Evolutionary conservation across 1,140 invertebrate species (phyloP).

Genomic region (Laodelphax striatellus): DNA sequence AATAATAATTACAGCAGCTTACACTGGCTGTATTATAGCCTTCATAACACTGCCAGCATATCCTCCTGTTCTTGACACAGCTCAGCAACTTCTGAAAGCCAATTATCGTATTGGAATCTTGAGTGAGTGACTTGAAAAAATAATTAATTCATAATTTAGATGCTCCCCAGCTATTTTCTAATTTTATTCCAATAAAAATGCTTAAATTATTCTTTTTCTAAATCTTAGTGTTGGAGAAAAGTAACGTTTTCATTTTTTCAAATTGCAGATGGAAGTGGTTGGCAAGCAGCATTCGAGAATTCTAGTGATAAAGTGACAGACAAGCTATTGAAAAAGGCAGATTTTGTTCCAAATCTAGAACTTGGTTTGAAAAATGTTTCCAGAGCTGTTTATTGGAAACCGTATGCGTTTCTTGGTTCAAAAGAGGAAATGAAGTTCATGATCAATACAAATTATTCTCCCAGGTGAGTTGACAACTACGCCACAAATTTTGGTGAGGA

Average conservation of each 20-base stretch:
- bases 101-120: constrained; percentile 48
- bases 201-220: no score
- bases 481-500: no score
- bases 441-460: constrained; percentile 51
- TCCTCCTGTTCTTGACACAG: constrained; percentile 52
- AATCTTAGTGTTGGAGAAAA: no score
- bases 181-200: no score
- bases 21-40: constrained; percentile 65
- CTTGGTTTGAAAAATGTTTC: constrained; percentile 55
- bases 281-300: constrained; percentile 53
- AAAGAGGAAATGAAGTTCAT: constrained; percentile 51
- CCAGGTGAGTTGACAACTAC: constrained; percentile 26
- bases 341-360: constrained; percentile 46
- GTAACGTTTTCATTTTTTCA: no score
- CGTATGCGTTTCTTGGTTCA: constrained; percentile 59
- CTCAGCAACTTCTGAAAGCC: constrained; percentile 42
- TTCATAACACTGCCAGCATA: constrained; percentile 62
- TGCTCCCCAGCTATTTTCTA: no score
- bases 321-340: constrained; percentile 47
- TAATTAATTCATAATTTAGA: neutral
- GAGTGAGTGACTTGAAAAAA: constrained; percentile 29
- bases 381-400: constrained; percentile 37
- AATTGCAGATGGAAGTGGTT: constrained; percentile 48
- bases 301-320: constrained; percentile 37
- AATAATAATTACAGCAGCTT: constrained; percentile 65